Evolutionary conservation across 2,797 vertebrate species (phyloP), one percentile per base, ranked within the genome.

Genomic region (Thalassophryne amazonica): DNA sequence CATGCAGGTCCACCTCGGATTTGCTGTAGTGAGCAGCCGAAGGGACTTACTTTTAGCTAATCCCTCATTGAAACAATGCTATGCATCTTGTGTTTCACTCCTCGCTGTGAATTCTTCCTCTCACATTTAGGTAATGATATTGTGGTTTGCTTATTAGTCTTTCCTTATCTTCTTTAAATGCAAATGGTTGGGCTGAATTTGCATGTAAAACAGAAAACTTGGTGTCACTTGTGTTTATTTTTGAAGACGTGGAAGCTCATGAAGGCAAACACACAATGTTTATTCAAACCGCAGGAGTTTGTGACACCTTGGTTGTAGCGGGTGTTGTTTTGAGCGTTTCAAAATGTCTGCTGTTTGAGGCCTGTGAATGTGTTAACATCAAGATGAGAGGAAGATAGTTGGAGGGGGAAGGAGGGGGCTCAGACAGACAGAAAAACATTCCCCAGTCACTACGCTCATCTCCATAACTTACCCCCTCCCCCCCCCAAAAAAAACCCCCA

Each of bases 361-460:
- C 73, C 78, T 72, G 87, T 85, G 80, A 89, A 87, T 80, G 80
- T 49, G 73, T 83, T 81, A 78, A 84, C 78, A 83, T 85, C 80
- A 45, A 87, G 85, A 86, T 77, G 82, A 86, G 80, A 82, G 60
- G 67, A 68, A 36, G 65, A 70, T 60, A 50, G 48, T 18, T 20
- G 51, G 29, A 17, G 23, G 9, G 32, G 11, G 17, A 19, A 4
- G 21, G 36, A 51, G 25, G 42, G 41, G 42, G 54, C 58, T 69
- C 76, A 86, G 85, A 87, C 83, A 84, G 83, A 85, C 78, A 86
- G 83, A 84, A 86, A 86, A 89, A 90, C 88, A 86, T 86, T 89
- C 86, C 73, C 83, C 78, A 66, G 78, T 85, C 79, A 60, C 78
- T 76, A 75, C 59, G 72, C 68, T 85, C 73, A 84, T 87, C 77